Conservation (phyloP, 2,797 vertebrate species). For the Danio choprae region DNA sequence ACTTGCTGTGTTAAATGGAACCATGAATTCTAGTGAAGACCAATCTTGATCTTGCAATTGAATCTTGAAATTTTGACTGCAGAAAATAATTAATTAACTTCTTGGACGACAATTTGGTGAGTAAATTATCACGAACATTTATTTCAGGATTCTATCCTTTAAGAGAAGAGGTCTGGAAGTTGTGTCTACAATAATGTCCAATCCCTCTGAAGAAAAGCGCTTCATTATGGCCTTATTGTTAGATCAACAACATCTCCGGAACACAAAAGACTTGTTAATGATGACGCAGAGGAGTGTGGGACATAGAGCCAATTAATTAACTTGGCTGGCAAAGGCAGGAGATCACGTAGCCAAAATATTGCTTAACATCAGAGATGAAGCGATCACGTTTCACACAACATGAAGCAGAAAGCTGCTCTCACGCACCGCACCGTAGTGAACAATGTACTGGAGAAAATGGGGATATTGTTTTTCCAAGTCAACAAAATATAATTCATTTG, state of each 20-base stretch:
- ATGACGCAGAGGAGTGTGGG: neutral
- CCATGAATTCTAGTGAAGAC: too few relatives aligned
- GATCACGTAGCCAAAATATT: constrained; percentile 40
- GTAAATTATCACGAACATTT: too few relatives aligned
- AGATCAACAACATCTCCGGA: neutral
- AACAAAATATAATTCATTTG: neutral
- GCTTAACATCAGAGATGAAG: neutral
- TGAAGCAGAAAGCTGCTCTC: neutral
- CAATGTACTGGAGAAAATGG: neutral
- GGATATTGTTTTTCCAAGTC: neutral
- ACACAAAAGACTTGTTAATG: neutral
- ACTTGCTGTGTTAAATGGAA: too few relatives aligned
- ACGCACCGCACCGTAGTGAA: neutral
- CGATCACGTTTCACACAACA: constrained; percentile 24
- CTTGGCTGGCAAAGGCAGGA: constrained; percentile 1
- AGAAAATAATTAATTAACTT: too few relatives aligned
- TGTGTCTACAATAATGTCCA: too few relatives aligned
- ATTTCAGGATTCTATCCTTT: neutral
- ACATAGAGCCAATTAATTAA: constrained; percentile 23
- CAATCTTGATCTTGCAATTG: too few relatives aligned
- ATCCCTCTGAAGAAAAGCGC: neutral
- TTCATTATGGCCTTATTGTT: constrained; percentile 13
- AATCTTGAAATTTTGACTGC: too few relatives aligned
- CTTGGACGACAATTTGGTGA: too few relatives aligned
- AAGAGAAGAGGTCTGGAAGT: neutral